Base-by-base conservation (phyloP, 2,113 vertebrate species). In the Amazona guildingii region DNA sequence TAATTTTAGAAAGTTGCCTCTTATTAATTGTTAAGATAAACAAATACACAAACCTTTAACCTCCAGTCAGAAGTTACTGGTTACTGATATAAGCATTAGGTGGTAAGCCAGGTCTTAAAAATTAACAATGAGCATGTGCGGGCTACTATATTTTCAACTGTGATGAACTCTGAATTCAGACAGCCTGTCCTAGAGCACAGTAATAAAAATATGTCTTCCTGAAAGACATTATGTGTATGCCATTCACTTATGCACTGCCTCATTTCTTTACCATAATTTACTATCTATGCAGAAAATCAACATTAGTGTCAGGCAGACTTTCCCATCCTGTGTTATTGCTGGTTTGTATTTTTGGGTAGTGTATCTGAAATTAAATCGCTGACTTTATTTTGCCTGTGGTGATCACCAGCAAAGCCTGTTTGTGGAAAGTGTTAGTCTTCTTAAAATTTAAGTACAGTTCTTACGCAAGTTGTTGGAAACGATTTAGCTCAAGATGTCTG, bases 171-270 rank as follows among this genome's bases (percentile, higher is more conserved):
- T 83, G 68, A 76, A 83, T 96, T 96, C 94, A 75, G 13, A 85
- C 85, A 86, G 64, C 17, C 86, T 95, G 75, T 94, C 93, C 81
- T 96, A 67, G 27, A 92, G 95, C 3, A 0, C 68, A 85, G 94
- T 81, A 90, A 90, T 97, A 97, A 96, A 97, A 96, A 94, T 95
- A 81, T 23, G 44, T 97, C 88, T 97, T 97, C 88, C 90, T 97
- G 94, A 97, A 97, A 93, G 95, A 70, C 63, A 24, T 80, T 46
- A 49, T 75, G 82, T 87, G 10, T 55, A 67, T 85, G 85, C 88
- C 51, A n/a, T 78, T 96, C 51, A 52, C 68, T 91, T 54, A 7
- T 83, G 73, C 20, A 2, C 84, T 85, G 82, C 86, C 37, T 97
- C 81, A 63, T 67, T 95, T 94, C 86, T 94, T 88, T 69, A 17